Base-by-base conservation (phyloP, 1,140 invertebrate species). In the Papilio glaucus region DNA sequence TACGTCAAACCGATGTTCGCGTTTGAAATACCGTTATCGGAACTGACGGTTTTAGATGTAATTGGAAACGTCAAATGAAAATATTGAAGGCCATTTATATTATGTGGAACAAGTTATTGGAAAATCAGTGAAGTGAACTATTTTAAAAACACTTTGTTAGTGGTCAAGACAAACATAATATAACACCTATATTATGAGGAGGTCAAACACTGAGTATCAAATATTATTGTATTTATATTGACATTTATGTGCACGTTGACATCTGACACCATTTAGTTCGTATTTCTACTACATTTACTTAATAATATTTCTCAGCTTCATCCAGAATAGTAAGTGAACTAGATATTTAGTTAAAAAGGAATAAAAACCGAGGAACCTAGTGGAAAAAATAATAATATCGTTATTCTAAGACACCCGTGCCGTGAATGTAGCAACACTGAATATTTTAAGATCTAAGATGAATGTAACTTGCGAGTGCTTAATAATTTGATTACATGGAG, bases 401-500 rank as follows among this genome's bases (percentile, higher is more conserved):
- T 13, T 45, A 67, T 42, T 26, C 13, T n/a, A 57, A 24, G 4
- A 42, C 41, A 42, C 26, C 13, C 65, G n/a, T 26, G 38, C 33
- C 33, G 21, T 68, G 38, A 26, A 68, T 24, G 39, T 33, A 38
- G 37, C 37, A 45, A 41, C 13, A 68, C 24, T 33, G 24, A 68
- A 68, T 68, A 68, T 68, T 68, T 65, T 68, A 68, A 68, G 41
- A 68, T 26, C 24, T 21, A 24, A 68, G 41, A 68, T 68, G 41
- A n/a, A 45, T 45, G 45, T 68, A 42, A 68, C 26, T 68, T 68
- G 41, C 24, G 41, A 68, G 65, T 68, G 65, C 65, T 68, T 42
- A 33, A 68, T 45, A 45, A 68, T 68, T 68, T 68, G 65, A 68
- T 68, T 68, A 68, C 41, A 45, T 21, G 8, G 9, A 68, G 24